Evolutionary conservation across 2,888 invertebrate genomes (phyloP).

Genomic region (Mamestra brassicae): DNA sequence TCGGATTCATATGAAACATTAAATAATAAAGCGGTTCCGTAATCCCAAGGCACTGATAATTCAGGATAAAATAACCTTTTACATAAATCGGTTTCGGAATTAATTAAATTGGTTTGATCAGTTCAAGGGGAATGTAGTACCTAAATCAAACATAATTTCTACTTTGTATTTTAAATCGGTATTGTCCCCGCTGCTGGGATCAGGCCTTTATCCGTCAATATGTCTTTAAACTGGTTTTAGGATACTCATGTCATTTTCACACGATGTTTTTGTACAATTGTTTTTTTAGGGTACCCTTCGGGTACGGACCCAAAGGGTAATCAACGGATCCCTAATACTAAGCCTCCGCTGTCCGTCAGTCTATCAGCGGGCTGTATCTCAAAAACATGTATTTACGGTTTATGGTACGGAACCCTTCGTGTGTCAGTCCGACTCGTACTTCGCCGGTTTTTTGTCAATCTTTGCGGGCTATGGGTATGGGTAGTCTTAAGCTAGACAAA

Average conservation of each 20-base stretch:
- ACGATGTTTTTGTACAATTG: background rate
- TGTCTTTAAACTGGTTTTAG: background rate
- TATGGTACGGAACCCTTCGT: no score
- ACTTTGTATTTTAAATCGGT: background rate
- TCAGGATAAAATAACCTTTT: constrained; percentile 42
- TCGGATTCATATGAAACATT: constrained; percentile 44
- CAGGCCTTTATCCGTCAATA: no score
- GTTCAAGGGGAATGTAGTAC: background rate
- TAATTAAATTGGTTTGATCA: constrained; percentile 19
- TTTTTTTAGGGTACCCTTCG: no score
- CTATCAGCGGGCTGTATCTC: no score
- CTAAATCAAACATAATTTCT: background rate
- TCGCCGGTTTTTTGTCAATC: no score
- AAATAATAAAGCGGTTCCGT: constrained; percentile 27
- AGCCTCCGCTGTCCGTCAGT: no score
- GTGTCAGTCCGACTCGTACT: no score
- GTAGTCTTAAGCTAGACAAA: no score
- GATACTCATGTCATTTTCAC: background rate
- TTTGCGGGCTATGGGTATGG: no score
- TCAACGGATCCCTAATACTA: no score
- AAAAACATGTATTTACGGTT: no score
- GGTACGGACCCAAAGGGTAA: no score
- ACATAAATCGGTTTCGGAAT: constrained; percentile 32
- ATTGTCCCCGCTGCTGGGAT: background rate
- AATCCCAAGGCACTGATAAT: constrained; percentile 35